Base-by-base conservation (phyloP, 2,797 vertebrate genomes). In the Chiroxiphia lanceolata region DNA sequence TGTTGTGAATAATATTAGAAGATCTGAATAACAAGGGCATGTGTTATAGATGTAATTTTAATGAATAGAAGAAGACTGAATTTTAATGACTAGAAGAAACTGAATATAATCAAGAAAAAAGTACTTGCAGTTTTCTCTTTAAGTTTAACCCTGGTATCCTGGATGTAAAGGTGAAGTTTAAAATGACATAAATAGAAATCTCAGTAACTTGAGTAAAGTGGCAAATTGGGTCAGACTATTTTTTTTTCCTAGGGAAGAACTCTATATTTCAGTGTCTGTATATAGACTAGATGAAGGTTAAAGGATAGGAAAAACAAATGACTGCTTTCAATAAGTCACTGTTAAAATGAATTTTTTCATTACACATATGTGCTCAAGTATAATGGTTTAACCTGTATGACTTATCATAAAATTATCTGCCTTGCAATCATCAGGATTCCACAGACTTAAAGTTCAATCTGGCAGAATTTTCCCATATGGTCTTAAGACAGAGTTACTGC, bases 1-100 rank as follows among this genome's bases (percentile, higher is more conserved):
- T 97, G 79, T 86, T 93, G 27, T 94, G 89, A 87, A 93, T 96
- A 64, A 92, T 91, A 95, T 95, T 84, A 96, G 75, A 96, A 95
- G 83, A 97, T 84, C 72, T 83, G 92, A 74, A 81, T 96, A 96
- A 96, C 48, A 89, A 96, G 72, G 34, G 60, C 86, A 51, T 94
- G 69, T 96, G 57, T 82, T 96, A 96, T 93, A 93, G 20, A 92
- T 87, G 67, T 95, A 80, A 90, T 96, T 95, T 95, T 93, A 96
- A 89, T 91, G 84, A 96, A 84, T 29, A 97, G 48, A 87, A 93
- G 23, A 87, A 89, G 22, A 92, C 13, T 90, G 76, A 87, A 91
- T 91, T 95, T 94, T 96, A 97, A 95, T 95, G 68, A 82, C 65
- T 94, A 79, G 34, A 42, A 80, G 29, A 93, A 96, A 85, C 11